Base-by-base conservation (phyloP, 2,888 invertebrate species). In the Slavum lentiscoides region DNA sequence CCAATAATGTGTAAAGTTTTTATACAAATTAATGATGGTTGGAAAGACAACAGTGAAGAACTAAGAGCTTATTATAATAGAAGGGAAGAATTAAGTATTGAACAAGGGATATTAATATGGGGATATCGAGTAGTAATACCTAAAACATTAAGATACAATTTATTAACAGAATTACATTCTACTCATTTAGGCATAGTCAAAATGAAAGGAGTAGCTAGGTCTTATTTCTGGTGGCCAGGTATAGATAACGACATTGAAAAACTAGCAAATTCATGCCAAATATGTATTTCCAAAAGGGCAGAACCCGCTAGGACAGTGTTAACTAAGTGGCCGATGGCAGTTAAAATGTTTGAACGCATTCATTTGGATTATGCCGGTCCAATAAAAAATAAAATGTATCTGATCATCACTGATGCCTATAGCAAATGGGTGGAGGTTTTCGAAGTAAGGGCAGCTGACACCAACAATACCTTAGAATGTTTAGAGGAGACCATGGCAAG, bases 201-300 rank as follows among this genome's bases (percentile, higher is more conserved):
- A 53, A 85, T 85, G 84, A 85, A 85, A 72, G 73, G 82, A 37
- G 62, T 85, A 11, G 85, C 84, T 43, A 76, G 85, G 17, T 83
- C 83, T 1, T 84, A 84, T 81, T 83, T 85, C n/a, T 84, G 84
- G 82, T 85, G 84, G 85, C 83, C 83, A 49, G 82, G 83, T 43
- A 82, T 85, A 8, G 84, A 85, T 75, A 69, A 73, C 39, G 84
- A 84, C 74, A 84, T 85, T 67, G 84, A 85, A 80, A 17, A 67
- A 19, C 53, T 84, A 19, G 84, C 84, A 11, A 77, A 82, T 76
- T 59, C 80, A 19, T 85, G 84, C 83, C 21, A 81, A 72, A n/a
- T 81, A 3, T 85, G 85, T 82, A 62, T 23, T 23, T 58, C 58
- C 13, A 58, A 58, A 58, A 58, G 19, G 58, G 58, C 58, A 58